Conservation (phyloP, 2,888 invertebrate genomes). For the Cepaea hortensis region DNA sequence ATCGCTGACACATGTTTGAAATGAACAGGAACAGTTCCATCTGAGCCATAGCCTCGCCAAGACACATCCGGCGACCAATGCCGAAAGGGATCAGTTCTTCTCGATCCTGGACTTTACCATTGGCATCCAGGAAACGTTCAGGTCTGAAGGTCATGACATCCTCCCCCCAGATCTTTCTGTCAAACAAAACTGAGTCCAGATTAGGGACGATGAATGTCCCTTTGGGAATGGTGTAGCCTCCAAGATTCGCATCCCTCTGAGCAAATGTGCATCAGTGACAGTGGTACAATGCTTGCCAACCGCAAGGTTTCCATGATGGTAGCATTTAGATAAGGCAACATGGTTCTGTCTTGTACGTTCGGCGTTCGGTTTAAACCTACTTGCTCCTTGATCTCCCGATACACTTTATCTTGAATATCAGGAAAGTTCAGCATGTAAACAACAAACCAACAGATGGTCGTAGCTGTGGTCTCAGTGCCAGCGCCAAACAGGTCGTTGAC, state of each 20-base stretch:
- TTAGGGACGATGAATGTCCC: slow-evolving; percentile 59
- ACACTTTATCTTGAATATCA: not conserved
- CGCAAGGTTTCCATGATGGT: slow-evolving; percentile 27
- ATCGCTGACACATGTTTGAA: slow-evolving; percentile 37
- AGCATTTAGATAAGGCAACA: not conserved
- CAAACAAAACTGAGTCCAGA: slow-evolving; percentile 60
- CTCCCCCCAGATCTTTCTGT: slow-evolving; percentile 57
- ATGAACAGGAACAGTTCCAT: slow-evolving; percentile 45
- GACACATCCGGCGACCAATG: slow-evolving; percentile 49
- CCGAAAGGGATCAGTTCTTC: slow-evolving; percentile 55
- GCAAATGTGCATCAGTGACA: slow-evolving; percentile 25
- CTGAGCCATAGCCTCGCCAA: slow-evolving; percentile 40
- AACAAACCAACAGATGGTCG: slow-evolving; percentile 1
- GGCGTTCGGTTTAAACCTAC: slow-evolving; percentile 34
- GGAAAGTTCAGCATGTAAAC: slow-evolving; percentile 73
- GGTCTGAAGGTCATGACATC: slow-evolving; percentile 60
- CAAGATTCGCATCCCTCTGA: slow-evolving; percentile 60
- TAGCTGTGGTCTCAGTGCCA: not conserved
- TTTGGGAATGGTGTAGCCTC: slow-evolving; percentile 67
- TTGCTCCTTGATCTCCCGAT: slow-evolving; percentile 20
- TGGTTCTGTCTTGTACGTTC: slow-evolving; percentile 51
- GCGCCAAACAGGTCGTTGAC: not conserved
- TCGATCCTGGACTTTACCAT: slow-evolving; percentile 46
- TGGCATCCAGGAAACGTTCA: slow-evolving; percentile 59
- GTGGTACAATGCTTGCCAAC: slow-evolving; percentile 53